phyloP scores from a whole-genome alignment of 2,888 invertebrate species.

The Lucinisca nassula region DNA sequence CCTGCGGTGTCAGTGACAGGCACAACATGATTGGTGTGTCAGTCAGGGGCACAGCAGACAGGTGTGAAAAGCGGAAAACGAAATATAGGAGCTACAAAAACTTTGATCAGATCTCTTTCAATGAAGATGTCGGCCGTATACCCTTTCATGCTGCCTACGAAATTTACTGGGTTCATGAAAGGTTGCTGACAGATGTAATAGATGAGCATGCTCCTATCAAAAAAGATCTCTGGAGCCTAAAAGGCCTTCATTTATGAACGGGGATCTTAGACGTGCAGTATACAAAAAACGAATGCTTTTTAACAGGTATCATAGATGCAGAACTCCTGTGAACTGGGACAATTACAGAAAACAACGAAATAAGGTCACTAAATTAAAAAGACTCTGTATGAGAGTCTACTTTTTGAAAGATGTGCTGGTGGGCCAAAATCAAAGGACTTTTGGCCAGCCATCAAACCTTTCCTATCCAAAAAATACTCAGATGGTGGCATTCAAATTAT shows the following conservation, averaged over 20 bases:
- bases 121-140: not conserved
- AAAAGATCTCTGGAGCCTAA: not conserved
- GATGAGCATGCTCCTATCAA: not conserved
- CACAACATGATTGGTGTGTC: conserved; percentile 7
- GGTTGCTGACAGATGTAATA: not conserved
- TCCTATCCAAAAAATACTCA: not conserved
- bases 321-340: not conserved
- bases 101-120: not conserved
- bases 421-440: not conserved
- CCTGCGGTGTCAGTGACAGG: conserved; percentile 16
- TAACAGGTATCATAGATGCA: not conserved
- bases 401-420: not conserved
- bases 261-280: not conserved
- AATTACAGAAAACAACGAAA: not conserved
- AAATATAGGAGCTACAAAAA: not conserved
- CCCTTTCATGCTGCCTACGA: too few relatives aligned
- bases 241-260: not conserved
- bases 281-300: not conserved
- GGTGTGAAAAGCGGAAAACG: not conserved
- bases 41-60: not conserved
- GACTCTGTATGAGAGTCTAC: not conserved
- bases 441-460: not conserved
- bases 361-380: not conserved
- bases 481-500: not conserved
- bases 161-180: not conserved